A percentile compares a stretch with the other conserved stretches of the same genome.
Evolutionary conservation across 2,888 invertebrate species (phyloP).

Genomic region (Zonitis immaculata): DNA sequence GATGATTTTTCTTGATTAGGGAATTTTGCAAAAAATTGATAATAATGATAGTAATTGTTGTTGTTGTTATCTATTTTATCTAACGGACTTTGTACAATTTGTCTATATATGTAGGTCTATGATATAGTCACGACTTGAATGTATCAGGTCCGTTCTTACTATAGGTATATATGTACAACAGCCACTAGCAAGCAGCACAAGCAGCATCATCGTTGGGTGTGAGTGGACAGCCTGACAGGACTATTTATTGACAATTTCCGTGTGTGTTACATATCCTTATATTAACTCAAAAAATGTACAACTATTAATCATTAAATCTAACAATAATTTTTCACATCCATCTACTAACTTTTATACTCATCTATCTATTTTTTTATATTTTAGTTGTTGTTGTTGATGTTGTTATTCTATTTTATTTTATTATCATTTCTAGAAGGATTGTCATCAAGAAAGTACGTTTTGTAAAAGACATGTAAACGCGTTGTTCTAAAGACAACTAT

Average conservation of each 20-base stretch:
- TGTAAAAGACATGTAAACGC: conserved; percentile 29
- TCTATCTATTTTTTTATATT: no score
- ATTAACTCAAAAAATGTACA: conserved; percentile 7
- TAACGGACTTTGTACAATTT: conserved; percentile 38
- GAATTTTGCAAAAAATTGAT: neutral
- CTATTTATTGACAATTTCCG: conserved; percentile 43
- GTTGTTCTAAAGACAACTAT: conserved; percentile 28
- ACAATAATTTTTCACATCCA: no score
- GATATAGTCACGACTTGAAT: conserved; percentile 40
- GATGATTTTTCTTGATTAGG: neutral
- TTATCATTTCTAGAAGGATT: neutral
- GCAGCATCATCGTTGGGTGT: no score
- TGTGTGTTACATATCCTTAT: conserved; percentile 32
- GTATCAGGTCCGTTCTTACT: no score
- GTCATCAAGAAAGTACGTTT: conserved; percentile 5
- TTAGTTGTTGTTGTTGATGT: conserved; percentile 7
- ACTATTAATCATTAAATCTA: no score
- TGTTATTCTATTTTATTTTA: neutral
- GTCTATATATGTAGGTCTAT: conserved; percentile 41
- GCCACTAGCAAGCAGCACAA: conserved; percentile 28
- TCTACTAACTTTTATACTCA: no score
- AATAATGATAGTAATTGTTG: no score
- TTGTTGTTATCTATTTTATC: conserved; percentile 21
- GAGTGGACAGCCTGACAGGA: conserved; percentile 41
- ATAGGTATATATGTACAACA: no score